Base-by-base conservation (phyloP, 2,888 invertebrate genomes). In the Ashinkailepas kermadecensis region DNA sequence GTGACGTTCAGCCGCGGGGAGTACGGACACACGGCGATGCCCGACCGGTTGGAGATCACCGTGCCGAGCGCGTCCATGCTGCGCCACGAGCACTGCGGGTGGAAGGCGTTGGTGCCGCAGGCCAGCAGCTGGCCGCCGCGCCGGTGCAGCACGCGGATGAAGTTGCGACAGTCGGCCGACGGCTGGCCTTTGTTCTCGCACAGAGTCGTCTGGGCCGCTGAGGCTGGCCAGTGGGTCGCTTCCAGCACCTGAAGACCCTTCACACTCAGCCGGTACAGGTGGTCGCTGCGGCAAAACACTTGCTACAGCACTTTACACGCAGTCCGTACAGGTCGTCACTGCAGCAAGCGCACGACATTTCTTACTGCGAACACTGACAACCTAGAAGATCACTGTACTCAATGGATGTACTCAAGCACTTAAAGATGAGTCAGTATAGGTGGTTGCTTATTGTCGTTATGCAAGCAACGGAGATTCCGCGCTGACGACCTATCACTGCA, bases 61-160 rank as follows among this genome's bases (percentile, higher is more conserved):
- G 21, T 15, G 21, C 25, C n/a, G n/a, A 81, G 65, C 81, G 86
- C 87, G 87, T 18, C 18, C n/a, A 94, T 94, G 91, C 94, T 93
- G 90, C 96, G 91, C 95, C 95, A 95, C 81, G 94, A 92, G 88
- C 97, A 97, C 85, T 91, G 90, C 25, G 97, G 97, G 85, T 93
- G 92, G 88, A 94, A 97, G 57, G 96, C 95, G 87, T 95, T 93
- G 82, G 97, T 97, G 67, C 97, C 97, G 89, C 97, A 97, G 21
- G 93, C 92, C 87, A 96, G 94, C 85, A 97, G 88, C 86, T 91
- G 91, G 86, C 93, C 92, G 74, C 93, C 93, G 56, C 83, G 79
- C 12, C 67, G 21, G 58, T 83, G 83, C 74, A 85, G 65, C 1
- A 85, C 82, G 25, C 94, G 94, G 85, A 97, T 91, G 88, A 93